Conservation (phyloP, 2,113 vertebrate genomes). For the Hiodon tergisus region DNA sequence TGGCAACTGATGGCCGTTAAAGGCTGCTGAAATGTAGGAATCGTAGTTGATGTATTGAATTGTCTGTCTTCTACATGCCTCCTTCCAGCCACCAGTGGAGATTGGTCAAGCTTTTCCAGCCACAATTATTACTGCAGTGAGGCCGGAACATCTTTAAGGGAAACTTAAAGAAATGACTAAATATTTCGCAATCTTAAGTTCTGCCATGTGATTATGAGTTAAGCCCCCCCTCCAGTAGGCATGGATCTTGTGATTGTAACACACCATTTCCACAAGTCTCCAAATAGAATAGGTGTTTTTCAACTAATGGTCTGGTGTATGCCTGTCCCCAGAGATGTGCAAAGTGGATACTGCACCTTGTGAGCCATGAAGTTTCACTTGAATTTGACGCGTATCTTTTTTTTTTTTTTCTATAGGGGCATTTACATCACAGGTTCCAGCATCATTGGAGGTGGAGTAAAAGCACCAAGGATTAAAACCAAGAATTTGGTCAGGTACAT, state of each 20-base stretch:
- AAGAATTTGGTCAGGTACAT: constrained; percentile 94
- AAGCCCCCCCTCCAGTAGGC: neutral
- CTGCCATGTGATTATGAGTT: neutral
- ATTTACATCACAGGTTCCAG: constrained; percentile 97
- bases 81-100: too few relatives aligned
- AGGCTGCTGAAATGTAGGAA: too few relatives aligned
- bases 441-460: constrained; percentile 94
- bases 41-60: too few relatives aligned
- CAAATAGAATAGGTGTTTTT: too few relatives aligned
- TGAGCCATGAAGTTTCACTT: neutral
- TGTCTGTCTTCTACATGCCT: too few relatives aligned
- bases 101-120: neutral
- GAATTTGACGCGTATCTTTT: neutral
- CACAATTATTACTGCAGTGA: too few relatives aligned
- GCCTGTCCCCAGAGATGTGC: too few relatives aligned
- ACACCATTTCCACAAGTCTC: too few relatives aligned
- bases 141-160: neutral
- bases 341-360: too few relatives aligned
- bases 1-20: neutral
- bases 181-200: neutral
- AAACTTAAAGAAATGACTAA: constrained; percentile 2
- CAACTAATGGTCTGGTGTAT: too few relatives aligned
- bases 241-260: too few relatives aligned
- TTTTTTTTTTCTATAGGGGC: constrained; percentile 66
- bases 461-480: constrained; percentile 95